These are phyloP conservation scores for Axea sp. DNA, from an alignment of 2,888 invertebrate species.

Conservation along the genomic window DNA sequence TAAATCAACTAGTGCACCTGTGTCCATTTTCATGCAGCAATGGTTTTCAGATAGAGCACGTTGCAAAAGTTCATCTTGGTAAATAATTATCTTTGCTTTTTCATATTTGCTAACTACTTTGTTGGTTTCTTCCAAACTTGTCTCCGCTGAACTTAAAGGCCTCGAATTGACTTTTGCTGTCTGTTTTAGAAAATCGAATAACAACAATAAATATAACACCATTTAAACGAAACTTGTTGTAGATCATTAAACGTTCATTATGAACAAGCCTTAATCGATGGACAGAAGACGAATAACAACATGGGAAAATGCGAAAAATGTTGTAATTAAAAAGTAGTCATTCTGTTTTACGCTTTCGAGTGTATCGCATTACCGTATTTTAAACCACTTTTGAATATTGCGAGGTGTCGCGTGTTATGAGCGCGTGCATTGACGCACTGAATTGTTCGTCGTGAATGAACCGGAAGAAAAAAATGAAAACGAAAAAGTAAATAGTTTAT, in stretches of 20 bases:
- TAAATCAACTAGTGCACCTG: slow-evolving; percentile 5
- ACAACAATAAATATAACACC: slow-evolving; percentile 7
- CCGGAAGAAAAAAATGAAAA: not conserved
- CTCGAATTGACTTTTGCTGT: not conserved
- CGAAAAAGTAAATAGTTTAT: no score
- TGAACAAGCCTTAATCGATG: slow-evolving; percentile 37
- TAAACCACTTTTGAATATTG: slow-evolving; percentile 24
- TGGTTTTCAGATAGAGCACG: not conserved
- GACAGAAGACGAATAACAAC: slow-evolving; percentile 20
- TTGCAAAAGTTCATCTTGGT: not conserved
- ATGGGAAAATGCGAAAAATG: not conserved
- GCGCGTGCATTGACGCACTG: slow-evolving; percentile 9
- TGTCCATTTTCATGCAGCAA: slow-evolving; percentile 1
- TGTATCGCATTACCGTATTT: slow-evolving; percentile 21
- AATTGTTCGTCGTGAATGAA: slow-evolving; percentile 8
- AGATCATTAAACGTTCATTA: slow-evolving; percentile 15
- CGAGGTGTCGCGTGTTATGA: slow-evolving; percentile 13
- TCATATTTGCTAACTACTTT: not conserved
- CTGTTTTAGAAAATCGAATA: not conserved
- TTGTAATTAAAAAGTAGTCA: slow-evolving; percentile 6
- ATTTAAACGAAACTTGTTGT: slow-evolving; percentile 18
- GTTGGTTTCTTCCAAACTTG: slow-evolving; percentile 2
- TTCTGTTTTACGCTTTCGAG: slow-evolving; percentile 24
- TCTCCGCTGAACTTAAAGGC: slow-evolving; percentile 8
- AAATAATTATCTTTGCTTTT: not conserved